Base-by-base conservation (phyloP, 2,888 invertebrate species). In the Crepidodera aurea region DNA sequence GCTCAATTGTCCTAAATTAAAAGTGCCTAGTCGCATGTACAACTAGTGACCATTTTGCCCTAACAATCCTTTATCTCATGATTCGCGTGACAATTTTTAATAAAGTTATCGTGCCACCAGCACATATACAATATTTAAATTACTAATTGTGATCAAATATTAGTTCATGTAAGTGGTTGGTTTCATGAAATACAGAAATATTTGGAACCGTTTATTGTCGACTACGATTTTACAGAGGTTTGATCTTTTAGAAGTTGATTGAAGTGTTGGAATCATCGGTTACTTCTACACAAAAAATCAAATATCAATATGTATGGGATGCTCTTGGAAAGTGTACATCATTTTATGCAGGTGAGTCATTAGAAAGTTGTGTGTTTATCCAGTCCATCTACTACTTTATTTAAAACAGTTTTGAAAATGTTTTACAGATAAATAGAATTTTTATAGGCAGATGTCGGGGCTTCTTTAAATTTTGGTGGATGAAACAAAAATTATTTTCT, bases 311-410 rank as follows among this genome's bases (percentile, higher is more conserved):
- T 93, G 93, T 93, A 93, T 79, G 93, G 93, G 62, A 92, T 93
- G 92, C 79, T 93, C 66, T 82, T 93, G 74, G 90, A 93, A 78
- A 92, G 92, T 80, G 90, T 92, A 22, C 91, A 92, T 77, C 87
- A 92, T 79, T 93, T 89, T 75, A 87, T 93, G 64, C 89, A 91
- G 87, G 91, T 91, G 81, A 84, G 85, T 56, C 54, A 27, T 19
- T 27, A 25, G 7, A 6, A 27, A 15, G n/a, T 7, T 29, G 7
- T 7, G 1, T 6, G 29, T 10, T 29, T n/a, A n/a, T n/a, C n/a
- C n/a, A n/a, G n/a, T n/a, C n/a, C n/a, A n/a, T n/a, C n/a, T n/a
- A n/a, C n/a, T n/a, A n/a, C n/a, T n/a, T n/a, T n/a, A n/a, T n/a
- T n/a, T n/a, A n/a, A n/a, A n/a, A n/a, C n/a, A n/a, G n/a, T n/a